A percentile compares a stretch with the other conserved stretches of the same genome.
Evolutionary conservation across 2,113 vertebrate species (phyloP).

Genomic region (Pandion haliaetus): DNA sequence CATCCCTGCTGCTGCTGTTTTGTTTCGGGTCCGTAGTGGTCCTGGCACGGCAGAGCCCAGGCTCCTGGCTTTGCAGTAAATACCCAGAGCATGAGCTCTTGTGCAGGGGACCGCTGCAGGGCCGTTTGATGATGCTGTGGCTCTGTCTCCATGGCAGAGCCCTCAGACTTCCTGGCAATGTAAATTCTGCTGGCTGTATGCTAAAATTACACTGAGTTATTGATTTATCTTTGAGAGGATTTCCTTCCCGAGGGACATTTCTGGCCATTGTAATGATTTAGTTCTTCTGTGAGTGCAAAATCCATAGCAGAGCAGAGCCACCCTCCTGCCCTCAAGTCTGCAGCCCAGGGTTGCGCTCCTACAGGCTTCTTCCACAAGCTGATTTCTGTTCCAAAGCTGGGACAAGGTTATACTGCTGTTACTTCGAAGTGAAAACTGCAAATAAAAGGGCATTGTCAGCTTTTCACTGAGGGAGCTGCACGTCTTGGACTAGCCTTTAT

Average conservation of each 20-base stretch:
- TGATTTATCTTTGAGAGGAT: slow-evolving; percentile 74
- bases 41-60: neutral
- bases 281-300: neutral
- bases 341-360: neutral
- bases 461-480: neutral
- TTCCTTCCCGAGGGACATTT: slow-evolving; percentile 58
- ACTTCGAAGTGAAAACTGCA: neutral
- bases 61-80: neutral
- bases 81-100: neutral
- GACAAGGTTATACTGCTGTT: neutral
- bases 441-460: neutral
- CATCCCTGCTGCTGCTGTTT: neutral
- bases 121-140: slow-evolving; percentile 28
- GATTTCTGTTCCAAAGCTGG: neutral
- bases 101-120: neutral
- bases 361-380: neutral
- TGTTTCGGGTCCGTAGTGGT: neutral
- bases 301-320: neutral
- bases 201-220: slow-evolving; percentile 65
- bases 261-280: slow-evolving; percentile 34
- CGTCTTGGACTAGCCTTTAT: neutral
- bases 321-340: neutral
- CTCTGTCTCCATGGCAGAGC: neutral
- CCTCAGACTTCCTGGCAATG: slow-evolving; percentile 68
- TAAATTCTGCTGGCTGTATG: slow-evolving; percentile 46